Evolutionary conservation across 1,140 invertebrate genomes (phyloP).

Genomic region (Macrobrachium rosenbergii): DNA sequence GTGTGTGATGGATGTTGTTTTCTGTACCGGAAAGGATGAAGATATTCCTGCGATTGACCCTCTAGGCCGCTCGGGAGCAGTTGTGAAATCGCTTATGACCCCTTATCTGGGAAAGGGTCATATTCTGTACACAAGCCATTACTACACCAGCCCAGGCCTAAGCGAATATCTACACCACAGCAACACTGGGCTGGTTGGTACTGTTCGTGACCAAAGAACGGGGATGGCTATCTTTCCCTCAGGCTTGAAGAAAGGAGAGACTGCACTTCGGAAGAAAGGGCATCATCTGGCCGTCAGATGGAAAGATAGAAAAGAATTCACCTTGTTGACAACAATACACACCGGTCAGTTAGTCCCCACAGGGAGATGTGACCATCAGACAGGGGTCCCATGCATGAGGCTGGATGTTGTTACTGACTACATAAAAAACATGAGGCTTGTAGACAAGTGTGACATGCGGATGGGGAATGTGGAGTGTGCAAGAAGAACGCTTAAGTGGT

Average conservation of each 20-base stretch:
- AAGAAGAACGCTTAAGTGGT: slow-evolving; percentile 10
- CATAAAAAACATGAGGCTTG: background rate
- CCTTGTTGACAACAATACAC: background rate
- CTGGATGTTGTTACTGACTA: slow-evolving; percentile 12
- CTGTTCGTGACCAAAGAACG: background rate
- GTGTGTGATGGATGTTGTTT: slow-evolving; percentile 69
- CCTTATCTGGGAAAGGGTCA: slow-evolving; percentile 69
- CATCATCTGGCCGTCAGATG: background rate
- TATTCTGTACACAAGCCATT: slow-evolving; percentile 71
- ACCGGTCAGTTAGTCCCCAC: background rate
- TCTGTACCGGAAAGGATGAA: slow-evolving; percentile 67
- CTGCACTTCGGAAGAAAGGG: background rate
- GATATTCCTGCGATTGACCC: slow-evolving; percentile 53
- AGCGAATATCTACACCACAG: slow-evolving; percentile 68
- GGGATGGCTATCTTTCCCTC: slow-evolving; percentile 32
- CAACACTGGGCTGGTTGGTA: slow-evolving; percentile 62
- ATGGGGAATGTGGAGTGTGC: slow-evolving; percentile 16
- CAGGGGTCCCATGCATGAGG: background rate
- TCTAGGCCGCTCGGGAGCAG: slow-evolving; percentile 67
- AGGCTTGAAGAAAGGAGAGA: background rate
- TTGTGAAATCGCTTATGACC: slow-evolving; percentile 68
- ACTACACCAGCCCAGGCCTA: slow-evolving; percentile 69
- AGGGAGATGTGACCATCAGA: background rate
- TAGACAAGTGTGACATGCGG: slow-evolving; percentile 27
- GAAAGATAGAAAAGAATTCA: background rate